These are phyloP conservation scores for Drosophila lacicola DNA, from an alignment of 2,888 invertebrate species.

Conservation along the genomic window DNA sequence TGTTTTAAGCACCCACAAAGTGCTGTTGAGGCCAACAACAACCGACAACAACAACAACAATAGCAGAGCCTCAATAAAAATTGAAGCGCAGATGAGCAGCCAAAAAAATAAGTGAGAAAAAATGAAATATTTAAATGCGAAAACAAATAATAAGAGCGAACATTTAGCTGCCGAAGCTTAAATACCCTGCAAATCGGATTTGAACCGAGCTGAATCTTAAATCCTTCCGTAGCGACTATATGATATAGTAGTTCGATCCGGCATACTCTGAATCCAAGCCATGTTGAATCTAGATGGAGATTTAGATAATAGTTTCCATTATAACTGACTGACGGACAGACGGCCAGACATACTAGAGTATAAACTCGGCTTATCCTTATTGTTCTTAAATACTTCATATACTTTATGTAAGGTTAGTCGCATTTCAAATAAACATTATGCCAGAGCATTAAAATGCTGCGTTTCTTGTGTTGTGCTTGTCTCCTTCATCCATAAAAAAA, in stretches of 20 bases:
- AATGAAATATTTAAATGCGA: conserved; percentile 51
- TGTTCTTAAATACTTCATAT: too few relatives aligned
- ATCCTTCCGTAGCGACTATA: too few relatives aligned
- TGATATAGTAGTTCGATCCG: too few relatives aligned
- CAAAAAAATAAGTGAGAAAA: conserved; percentile 20
- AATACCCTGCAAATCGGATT: not conserved
- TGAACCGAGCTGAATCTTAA: too few relatives aligned
- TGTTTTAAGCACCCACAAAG: conserved; percentile 83
- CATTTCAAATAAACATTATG: too few relatives aligned
- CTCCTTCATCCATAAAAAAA: conserved; percentile 4
- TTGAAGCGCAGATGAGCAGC: conserved; percentile 42
- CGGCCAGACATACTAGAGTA: too few relatives aligned
- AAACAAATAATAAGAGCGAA: conserved; percentile 2
- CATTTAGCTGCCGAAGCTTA: not conserved
- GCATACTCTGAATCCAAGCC: too few relatives aligned
- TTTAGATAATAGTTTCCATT: too few relatives aligned
- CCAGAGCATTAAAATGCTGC: not conserved
- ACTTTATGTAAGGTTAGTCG: too few relatives aligned
- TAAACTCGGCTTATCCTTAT: too few relatives aligned
- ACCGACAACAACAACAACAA: conserved; percentile 13
- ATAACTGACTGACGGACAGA: too few relatives aligned
- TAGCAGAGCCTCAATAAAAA: conserved; percentile 57
- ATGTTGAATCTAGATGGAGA: too few relatives aligned
- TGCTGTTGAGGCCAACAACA: conserved; percentile 62
- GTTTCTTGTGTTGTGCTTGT: conserved; percentile 1